Evolutionary conservation across 2,113 vertebrate species (phyloP).

Genomic region (Antechinus stuartii): DNA sequence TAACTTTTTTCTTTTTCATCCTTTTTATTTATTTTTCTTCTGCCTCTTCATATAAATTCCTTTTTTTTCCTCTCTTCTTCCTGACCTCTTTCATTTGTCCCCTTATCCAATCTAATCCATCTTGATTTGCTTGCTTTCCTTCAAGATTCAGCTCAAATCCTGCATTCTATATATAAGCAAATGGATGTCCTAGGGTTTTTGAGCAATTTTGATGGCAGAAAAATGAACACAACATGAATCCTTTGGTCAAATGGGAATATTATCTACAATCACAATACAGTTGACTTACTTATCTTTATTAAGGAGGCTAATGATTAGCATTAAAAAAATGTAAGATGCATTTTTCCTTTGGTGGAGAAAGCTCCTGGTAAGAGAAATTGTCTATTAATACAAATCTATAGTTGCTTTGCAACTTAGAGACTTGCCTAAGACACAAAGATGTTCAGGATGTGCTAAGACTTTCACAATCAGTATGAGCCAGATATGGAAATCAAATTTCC

Average conservation of each 20-base stretch:
- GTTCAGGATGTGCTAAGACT: neutral
- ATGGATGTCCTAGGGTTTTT: neutral
- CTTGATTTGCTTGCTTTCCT: neutral
- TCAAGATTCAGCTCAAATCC: neutral
- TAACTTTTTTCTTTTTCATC: neutral
- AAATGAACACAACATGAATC: neutral
- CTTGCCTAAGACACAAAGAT: neutral
- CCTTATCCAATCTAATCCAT: neutral
- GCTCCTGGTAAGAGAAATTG: neutral
- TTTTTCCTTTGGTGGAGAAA: neutral
- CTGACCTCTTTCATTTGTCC: neutral
- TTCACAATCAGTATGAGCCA: neutral
- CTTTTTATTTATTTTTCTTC: neutral
- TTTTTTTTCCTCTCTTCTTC: neutral
- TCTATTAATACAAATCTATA: neutral
- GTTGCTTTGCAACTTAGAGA: neutral
- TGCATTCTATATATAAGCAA: neutral
- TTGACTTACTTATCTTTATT: neutral
- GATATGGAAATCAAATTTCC: neutral
- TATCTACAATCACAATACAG: neutral
- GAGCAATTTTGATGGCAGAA: neutral
- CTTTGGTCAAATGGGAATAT: neutral
- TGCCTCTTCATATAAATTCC: neutral
- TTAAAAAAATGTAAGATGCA: neutral
- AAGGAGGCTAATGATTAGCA: neutral